Base-by-base conservation (phyloP, 2,888 invertebrate species). In the Drosophila sordidapex region DNA sequence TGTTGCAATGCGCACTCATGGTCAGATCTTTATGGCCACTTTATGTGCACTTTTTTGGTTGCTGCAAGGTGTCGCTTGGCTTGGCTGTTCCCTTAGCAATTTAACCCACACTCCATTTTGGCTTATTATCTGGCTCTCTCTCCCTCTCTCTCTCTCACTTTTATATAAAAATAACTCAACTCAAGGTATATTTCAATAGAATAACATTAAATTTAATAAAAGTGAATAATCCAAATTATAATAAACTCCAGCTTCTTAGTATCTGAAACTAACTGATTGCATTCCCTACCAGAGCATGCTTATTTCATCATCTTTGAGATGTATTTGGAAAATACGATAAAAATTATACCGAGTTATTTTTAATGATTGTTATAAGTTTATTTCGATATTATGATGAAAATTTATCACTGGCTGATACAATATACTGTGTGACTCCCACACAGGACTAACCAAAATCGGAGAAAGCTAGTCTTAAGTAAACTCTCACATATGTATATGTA, bases 41-140 rank as follows among this genome's bases (percentile, higher is more conserved):
- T 73, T 76, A 77, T 70, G 74, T 64, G 57, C 70, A 54, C 52
- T 35, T 66, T 46, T 56, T 56, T 62, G 80, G 59, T 67, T 64
- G 35, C 27, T 53, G 59, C 57, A 65, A 80, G 85, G 79, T 82
- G 82, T 82, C 70, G 72, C 69, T 70, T 78, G 81, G 72, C 69
- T 70, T 78, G 79, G 75, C 76, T 64, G 70, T 78, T 70, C 67
- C 76, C 4, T 10, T 60, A 73, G 71, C 78, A 66, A 82, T 80
- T 82, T 68, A 65, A 52, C 33, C 31, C 60, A 40, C 25, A 51
- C 61, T 48, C 46, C n/a, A 46, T 36, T n/a, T 46, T 43, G 13
- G 35, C 33, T 29, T 46, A 43, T 61, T 61, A 61, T 33, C 33
- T 53, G 25, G 18, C 40, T 31, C 40, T 1, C 15, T 46, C 3